Conservation (phyloP, 2,888 invertebrate genomes). For the Andrena praecox region DNA sequence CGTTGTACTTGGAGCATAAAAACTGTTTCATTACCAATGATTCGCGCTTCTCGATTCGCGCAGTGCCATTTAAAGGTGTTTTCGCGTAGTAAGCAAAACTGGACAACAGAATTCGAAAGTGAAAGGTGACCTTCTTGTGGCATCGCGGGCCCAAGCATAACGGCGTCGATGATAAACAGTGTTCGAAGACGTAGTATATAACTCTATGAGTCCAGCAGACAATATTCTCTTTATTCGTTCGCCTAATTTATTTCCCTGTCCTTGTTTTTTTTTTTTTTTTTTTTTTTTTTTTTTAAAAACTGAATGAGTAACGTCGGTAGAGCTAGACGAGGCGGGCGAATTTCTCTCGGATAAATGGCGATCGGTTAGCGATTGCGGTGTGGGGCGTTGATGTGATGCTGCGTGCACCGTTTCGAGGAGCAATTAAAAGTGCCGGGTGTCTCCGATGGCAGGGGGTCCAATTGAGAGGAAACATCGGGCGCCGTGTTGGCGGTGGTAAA, state of each 20-base stretch:
- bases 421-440: constrained; percentile 49
- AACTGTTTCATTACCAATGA: neutral
- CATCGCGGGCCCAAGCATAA: constrained; percentile 13
- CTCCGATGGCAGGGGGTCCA: constrained; percentile 22
- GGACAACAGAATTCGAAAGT: constrained; percentile 42
- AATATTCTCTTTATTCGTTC: neutral
- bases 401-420: constrained; percentile 19
- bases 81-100: constrained; percentile 9
- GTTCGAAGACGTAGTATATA: neutral
- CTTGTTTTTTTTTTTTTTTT: neutral
- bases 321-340: neutral
- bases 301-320: neutral
- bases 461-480: constrained; percentile 42
- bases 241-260: neutral
- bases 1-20: neutral
- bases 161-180: constrained; percentile 4
- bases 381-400: neutral
- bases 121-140: constrained; percentile 37
- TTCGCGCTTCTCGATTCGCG: neutral
- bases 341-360: neutral
- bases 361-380: neutral
- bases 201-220: neutral
- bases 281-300: neutral
- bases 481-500: constrained; percentile 38
- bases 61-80: neutral